phyloP scores from a whole-genome alignment of 1,140 invertebrate genomes.

The Cylas formicarius region DNA sequence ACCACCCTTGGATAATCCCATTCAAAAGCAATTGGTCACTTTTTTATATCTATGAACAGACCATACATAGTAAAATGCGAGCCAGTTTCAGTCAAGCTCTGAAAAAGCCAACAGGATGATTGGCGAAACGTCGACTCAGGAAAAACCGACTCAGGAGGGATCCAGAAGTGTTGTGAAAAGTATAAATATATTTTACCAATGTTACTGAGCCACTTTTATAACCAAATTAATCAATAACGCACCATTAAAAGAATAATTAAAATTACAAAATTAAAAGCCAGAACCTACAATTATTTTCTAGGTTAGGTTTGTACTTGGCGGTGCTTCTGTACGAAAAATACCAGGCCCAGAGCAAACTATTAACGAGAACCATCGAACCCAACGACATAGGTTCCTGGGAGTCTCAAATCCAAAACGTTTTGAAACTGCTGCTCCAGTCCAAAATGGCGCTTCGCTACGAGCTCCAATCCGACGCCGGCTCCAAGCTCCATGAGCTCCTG shows the following conservation, averaged over 20 bases:
- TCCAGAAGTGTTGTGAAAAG: too few relatives aligned
- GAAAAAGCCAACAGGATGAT: too few relatives aligned
- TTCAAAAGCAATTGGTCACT: too few relatives aligned
- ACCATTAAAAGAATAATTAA: neutral
- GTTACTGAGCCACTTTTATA: neutral
- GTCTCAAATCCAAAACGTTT: conserved; percentile 12
- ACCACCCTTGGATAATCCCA: too few relatives aligned
- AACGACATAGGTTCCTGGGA: conserved; percentile 6
- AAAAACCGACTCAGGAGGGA: too few relatives aligned
- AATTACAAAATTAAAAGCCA: neutral
- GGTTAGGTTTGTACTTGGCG: conserved; percentile 19
- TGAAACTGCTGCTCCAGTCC: conserved; percentile 8
- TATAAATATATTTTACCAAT: too few relatives aligned
- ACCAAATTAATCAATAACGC: neutral
- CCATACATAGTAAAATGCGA: too few relatives aligned
- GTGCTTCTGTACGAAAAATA: conserved; percentile 21
- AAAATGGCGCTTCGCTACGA: conserved; percentile 13
- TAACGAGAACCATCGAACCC: conserved; percentile 11
- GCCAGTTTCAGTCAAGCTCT: too few relatives aligned
- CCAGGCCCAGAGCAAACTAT: conserved; percentile 14
- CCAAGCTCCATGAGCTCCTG: conserved; percentile 16
- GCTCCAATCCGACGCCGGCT: conserved; percentile 7
- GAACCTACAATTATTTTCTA: conserved; percentile 5
- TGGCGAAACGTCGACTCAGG: too few relatives aligned
- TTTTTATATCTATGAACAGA: too few relatives aligned